phyloP scores from a whole-genome alignment of 2,888 invertebrate genomes.

The Tetheella fluctuosa region DNA sequence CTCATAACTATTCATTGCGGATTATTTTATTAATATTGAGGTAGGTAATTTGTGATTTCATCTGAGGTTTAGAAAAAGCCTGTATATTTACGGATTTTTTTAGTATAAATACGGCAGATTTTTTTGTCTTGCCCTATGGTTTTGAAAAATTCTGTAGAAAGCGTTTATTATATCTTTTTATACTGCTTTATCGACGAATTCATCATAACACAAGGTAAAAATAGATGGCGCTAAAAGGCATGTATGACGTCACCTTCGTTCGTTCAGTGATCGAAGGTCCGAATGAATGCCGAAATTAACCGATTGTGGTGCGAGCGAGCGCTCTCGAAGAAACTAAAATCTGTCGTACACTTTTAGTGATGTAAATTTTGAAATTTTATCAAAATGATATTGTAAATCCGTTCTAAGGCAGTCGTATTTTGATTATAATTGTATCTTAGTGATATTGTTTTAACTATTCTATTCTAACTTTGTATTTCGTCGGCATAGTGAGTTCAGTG shows the following conservation, averaged over 20 bases:
- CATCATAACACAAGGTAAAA: neutral
- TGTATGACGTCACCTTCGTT: slow-evolving; percentile 70
- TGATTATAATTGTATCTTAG: slow-evolving; percentile 73
- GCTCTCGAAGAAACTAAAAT: slow-evolving; percentile 86
- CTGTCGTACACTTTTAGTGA: slow-evolving; percentile 85
- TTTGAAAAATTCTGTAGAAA: no score
- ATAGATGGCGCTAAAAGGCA: slow-evolving; percentile 49
- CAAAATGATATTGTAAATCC: slow-evolving; percentile 83
- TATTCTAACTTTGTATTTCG: slow-evolving; percentile 69
- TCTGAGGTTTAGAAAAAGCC: no score
- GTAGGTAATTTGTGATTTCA: no score
- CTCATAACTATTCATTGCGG: no score
- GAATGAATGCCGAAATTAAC: slow-evolving; percentile 86
- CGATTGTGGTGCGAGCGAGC: slow-evolving; percentile 83
- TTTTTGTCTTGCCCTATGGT: no score
- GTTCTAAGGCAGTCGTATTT: slow-evolving; percentile 67
- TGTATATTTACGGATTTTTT: no score
- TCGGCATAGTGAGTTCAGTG: slow-evolving; percentile 82
- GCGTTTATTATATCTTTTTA: no score
- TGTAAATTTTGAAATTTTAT: slow-evolving; percentile 83
- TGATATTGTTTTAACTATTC: slow-evolving; percentile 75
- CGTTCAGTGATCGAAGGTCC: slow-evolving; percentile 70
- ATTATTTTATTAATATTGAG: no score
- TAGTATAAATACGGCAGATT: no score
- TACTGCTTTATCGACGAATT: slow-evolving; percentile 43